Evolutionary conservation across 2,113 vertebrate species (phyloP).

Genomic region (Vulpes ferrilata): DNA sequence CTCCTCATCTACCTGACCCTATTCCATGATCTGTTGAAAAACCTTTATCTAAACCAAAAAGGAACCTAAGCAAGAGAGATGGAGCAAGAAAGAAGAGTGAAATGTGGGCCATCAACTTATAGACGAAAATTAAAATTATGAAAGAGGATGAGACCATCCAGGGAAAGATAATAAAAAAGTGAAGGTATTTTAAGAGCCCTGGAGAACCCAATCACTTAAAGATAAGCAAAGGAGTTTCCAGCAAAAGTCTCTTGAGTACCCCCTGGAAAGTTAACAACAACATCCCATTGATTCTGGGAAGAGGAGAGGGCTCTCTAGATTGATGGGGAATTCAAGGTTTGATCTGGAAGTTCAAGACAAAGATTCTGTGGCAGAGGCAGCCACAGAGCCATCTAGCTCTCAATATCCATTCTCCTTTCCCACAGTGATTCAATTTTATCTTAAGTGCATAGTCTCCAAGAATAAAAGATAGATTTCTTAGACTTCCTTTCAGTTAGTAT

Average conservation of each 20-base stretch:
- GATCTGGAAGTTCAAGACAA: background rate
- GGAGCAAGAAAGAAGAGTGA: background rate
- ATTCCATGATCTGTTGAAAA: background rate
- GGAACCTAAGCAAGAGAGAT: background rate
- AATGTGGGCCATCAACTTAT: background rate
- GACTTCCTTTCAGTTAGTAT: background rate
- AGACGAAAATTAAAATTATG: background rate
- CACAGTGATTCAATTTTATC: background rate
- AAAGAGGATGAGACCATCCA: background rate
- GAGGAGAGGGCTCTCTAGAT: background rate
- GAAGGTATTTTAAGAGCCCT: background rate
- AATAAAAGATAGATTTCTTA: background rate
- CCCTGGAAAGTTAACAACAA: background rate
- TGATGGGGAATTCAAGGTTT: background rate
- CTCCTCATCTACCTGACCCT: background rate
- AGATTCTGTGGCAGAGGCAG: background rate
- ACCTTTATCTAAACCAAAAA: background rate
- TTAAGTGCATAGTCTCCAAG: background rate
- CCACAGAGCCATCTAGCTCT: background rate
- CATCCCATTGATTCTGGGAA: background rate
- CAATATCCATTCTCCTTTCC: background rate
- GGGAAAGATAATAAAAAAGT: background rate
- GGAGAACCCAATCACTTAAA: background rate
- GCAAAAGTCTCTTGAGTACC: background rate
- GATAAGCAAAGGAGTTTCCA: background rate